phyloP scores from a whole-genome alignment of 2,797 vertebrate species.

The Sylvilagus floridanus region DNA sequence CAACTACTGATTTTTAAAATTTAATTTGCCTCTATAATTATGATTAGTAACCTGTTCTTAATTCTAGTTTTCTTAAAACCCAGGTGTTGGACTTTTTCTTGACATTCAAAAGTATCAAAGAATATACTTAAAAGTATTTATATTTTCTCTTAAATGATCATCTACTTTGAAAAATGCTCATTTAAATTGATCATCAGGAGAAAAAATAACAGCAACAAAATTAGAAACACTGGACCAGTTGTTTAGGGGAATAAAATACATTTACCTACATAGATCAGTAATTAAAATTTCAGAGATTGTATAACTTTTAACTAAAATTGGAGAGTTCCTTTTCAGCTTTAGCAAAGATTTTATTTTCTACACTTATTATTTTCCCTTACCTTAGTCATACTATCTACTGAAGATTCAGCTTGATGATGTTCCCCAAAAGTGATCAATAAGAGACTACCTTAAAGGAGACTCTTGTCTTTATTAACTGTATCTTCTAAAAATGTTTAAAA shows the following conservation, averaged over 20 bases:
- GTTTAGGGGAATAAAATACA: neutral
- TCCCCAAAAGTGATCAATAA: neutral
- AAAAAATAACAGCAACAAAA: neutral
- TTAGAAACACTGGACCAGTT: neutral
- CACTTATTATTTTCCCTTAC: neutral
- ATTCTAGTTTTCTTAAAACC: neutral
- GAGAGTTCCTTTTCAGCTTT: neutral
- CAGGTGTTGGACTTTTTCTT: neutral
- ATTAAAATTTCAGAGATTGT: neutral
- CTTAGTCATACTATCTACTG: neutral
- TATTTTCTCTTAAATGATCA: constrained; percentile 1
- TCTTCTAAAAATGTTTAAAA: neutral
- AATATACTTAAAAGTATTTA: neutral
- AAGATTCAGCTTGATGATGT: neutral
- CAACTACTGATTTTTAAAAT: neutral
- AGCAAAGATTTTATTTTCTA: neutral
- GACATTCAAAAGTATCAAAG: neutral
- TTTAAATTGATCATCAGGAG: neutral
- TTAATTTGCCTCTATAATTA: constrained; percentile 13
- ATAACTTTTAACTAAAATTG: constrained; percentile 36
- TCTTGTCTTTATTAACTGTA: neutral
- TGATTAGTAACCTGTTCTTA: neutral
- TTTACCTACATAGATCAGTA: neutral
- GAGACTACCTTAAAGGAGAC: neutral
- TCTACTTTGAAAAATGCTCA: neutral